Base-by-base conservation (phyloP, 2,797 vertebrate genomes). In the Bovichtus diacanthus region DNA sequence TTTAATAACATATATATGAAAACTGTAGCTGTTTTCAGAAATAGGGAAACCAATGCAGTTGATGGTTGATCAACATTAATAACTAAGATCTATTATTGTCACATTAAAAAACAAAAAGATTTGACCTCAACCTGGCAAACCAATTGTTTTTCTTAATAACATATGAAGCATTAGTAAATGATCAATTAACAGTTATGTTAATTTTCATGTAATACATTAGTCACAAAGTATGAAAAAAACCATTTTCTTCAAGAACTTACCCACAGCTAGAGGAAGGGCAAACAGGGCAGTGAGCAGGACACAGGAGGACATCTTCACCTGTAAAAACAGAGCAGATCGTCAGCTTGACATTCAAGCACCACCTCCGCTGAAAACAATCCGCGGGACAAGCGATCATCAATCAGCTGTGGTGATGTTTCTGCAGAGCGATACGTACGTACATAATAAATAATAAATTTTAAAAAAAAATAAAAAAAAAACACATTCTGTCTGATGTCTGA, bases 221-320 rank as follows among this genome's bases (percentile, higher is more conserved):
- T 61, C 23, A 27, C 8, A 66, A 27, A 6, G 3, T 16, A 27
- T 9, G 27, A 44, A 18, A 31, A 38, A 8, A 27, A 18, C 2
- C 13, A 62, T 29, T 2, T n/a, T 29, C 2, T 18, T 23, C 3
- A 23, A n/a, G 9, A 47, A 85, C 90, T 90, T 75, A 93, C 93
- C 89, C 54, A 78, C 6, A 60, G 75, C 46, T 7, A 88, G 34
- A 36, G 80, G 83, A 29, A 91, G 63, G 62, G 34, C 54, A 39
- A 82, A 51, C 1, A 93, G 65, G 61, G 80, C 53, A 39, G 70
- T 53, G 51, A 92, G n/a, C 3, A 92, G 56, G 27, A 82, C 73
- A 59, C 38, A 74, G 44, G 41, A 21, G 46, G 75, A 80, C 93
- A 93, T 94, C 61, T 73, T 93, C 65, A 70, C 76, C 83, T 85